Evolutionary conservation across 2,797 vertebrate genomes (phyloP), one percentile per base, ranked within the genome.

Genomic region (Furcifer pardalis): DNA sequence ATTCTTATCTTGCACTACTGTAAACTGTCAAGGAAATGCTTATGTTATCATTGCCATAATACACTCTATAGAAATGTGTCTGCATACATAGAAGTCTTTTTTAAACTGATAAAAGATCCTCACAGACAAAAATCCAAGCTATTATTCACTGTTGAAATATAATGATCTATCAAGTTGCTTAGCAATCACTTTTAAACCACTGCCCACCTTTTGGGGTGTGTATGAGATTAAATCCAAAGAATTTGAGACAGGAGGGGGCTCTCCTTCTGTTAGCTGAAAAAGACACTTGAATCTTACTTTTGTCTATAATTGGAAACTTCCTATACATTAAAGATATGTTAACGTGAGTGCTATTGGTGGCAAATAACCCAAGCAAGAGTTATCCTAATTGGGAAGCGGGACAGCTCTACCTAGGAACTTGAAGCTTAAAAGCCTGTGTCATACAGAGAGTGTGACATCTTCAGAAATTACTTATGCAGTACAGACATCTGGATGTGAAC

Each of bases 61-160:
- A 12, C 25, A 59, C 35, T 63, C 30, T 44, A 12, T 32, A 7
- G 44, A 63, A 19, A 10, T 37, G 35, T 37, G 59, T 74, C 15
- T 40, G 52, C 2, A 30, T 10, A 1, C n/a, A 63, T 65, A 27
- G 42, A 77, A 83, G 56, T 56, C 60, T 81, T 71, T 84, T 89
- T 90, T 76, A 73, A 73, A 79, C 60, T 63, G 75, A 77, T 71
- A 13, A 30, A 40, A 80, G 85, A 68, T 80, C 49, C 84, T 46
- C 63, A 35, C 68, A 81, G 1, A 40, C 52, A 7, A 71, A 88
- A 63, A 84, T 69, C 21, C 17, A 32, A n/a, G 65, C 83, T 79
- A 59, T 85, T 82, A 59, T 27, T 78, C 2, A 69, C 37, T 35
- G 5, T 56, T 82, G 88, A 90, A 89, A 90, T 86, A 89, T 81